Conservation (phyloP, 2,113 vertebrate genomes). For the Hippopotamus amphibius region DNA sequence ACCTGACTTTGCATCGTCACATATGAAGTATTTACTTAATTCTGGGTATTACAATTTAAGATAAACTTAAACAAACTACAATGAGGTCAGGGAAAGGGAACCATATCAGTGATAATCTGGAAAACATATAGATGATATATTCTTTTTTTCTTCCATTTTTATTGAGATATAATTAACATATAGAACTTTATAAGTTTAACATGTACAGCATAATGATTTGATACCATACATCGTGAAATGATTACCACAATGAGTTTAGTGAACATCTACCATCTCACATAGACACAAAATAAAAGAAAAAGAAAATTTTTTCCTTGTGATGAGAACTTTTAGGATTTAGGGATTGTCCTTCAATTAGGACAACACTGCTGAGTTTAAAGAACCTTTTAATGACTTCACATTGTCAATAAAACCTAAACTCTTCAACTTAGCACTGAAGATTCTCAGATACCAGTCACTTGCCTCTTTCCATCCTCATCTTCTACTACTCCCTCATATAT, state of each 20-base stretch:
- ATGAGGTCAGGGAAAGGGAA: background rate
- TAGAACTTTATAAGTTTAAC: background rate
- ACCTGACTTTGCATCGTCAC: background rate
- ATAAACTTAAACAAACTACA: conserved; percentile 32
- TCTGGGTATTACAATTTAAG: background rate
- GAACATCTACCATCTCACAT: background rate
- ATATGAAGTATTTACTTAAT: background rate
- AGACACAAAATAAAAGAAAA: background rate
- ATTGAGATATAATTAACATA: background rate
- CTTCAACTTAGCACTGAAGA: background rate
- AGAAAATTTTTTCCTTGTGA: background rate
- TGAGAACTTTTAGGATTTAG: background rate
- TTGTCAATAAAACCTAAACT: background rate
- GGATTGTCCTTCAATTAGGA: background rate
- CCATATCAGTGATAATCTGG: background rate
- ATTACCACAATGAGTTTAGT: background rate
- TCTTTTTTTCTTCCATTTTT: background rate
- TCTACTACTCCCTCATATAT: background rate
- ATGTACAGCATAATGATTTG: background rate
- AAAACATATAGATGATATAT: background rate
- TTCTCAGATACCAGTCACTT: background rate
- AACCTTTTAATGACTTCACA: background rate
- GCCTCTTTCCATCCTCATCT: background rate
- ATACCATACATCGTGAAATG: background rate
- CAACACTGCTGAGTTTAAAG: background rate